phyloP scores from a whole-genome alignment of 2,113 vertebrate genomes.

The Chionis minor region DNA sequence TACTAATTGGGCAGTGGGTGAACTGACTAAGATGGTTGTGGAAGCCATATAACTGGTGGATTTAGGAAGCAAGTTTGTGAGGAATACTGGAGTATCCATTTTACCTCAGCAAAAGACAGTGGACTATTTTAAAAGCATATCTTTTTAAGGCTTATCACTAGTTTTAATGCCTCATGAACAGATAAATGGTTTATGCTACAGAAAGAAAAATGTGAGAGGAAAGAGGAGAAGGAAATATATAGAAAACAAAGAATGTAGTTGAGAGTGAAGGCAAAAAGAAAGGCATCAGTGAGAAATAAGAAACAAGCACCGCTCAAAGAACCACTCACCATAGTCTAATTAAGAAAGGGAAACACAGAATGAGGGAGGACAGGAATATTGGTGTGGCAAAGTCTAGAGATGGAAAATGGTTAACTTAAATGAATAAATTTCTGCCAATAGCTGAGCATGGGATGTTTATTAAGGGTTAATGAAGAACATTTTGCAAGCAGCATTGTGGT shows the following conservation, averaged over 20 bases:
- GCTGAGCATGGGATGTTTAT: neutral
- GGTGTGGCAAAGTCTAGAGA: neutral
- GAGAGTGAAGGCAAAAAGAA: neutral
- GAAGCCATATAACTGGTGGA: neutral
- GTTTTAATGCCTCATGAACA: neutral
- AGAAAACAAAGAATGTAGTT: neutral
- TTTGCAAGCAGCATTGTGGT: slow-evolving; percentile 29
- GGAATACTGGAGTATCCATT: neutral
- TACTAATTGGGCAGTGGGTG: neutral
- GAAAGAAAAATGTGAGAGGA: neutral
- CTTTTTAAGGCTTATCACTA: neutral
- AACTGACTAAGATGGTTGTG: neutral
- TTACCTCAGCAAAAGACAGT: neutral
- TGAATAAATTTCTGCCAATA: neutral
- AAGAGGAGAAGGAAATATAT: neutral
- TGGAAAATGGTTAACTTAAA: neutral
- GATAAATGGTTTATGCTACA: neutral
- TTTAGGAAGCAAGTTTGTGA: neutral
- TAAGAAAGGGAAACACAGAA: neutral
- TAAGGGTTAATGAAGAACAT: slow-evolving; percentile 56
- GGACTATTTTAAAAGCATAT: neutral
- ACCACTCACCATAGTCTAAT: neutral
- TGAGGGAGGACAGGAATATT: neutral
- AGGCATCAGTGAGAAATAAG: neutral
- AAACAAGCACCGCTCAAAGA: neutral